These are phyloP conservation scores for Panagrolaimus sp. DNA, from an alignment of 1,140 invertebrate genomes.

Conservation along the genomic window DNA sequence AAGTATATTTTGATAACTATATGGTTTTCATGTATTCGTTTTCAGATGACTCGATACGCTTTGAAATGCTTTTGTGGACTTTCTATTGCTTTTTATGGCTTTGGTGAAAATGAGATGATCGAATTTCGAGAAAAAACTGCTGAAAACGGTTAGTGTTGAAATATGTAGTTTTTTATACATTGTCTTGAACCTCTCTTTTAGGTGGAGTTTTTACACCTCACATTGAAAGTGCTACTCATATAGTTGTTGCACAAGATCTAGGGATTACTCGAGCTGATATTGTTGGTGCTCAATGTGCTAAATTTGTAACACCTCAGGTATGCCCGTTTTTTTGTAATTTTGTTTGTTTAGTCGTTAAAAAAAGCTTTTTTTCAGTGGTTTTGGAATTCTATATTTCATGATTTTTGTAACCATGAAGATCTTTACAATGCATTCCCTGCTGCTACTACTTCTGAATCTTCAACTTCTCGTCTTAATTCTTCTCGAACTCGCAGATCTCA, in stretches of 20 bases:
- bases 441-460: too few species aligned
- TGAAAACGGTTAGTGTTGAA: conserved; percentile 6
- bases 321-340: background rate
- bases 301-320: background rate
- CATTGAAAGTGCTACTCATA: background rate
- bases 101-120: background rate
- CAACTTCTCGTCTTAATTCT: background rate
- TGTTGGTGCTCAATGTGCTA: background rate
- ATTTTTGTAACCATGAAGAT: background rate
- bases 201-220: background rate
- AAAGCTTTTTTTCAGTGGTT: background rate
- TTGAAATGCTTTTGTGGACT: conserved; percentile 8
- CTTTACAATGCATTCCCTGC: background rate
- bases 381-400: conserved; percentile 7
- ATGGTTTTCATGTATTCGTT: background rate
- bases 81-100: background rate
- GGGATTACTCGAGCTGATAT: background rate
- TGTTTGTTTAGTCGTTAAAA: too few species aligned
- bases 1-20: too few species aligned
- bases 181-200: background rate
- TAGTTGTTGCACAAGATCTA: background rate
- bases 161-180: background rate
- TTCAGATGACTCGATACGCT: background rate
- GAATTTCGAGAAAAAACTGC: conserved; percentile 4
- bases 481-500: background rate